Evolutionary conservation across 2,113 vertebrate genomes (phyloP).

Genomic region (Lethenteron reissneri): DNA sequence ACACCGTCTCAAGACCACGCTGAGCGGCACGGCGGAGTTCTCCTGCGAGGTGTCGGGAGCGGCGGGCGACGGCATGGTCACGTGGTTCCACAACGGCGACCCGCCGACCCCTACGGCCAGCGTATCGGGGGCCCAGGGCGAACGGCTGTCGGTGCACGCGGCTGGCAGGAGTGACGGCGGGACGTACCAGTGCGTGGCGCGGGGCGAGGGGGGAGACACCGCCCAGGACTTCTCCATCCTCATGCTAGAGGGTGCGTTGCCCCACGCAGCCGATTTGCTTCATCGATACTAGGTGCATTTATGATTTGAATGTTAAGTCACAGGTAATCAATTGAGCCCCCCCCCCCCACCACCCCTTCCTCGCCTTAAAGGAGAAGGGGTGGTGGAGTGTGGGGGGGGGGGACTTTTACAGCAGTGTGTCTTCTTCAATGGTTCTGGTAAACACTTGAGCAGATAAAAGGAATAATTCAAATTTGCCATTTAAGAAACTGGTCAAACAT

Average conservation of each 20-base stretch:
- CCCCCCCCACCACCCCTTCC: too few species aligned
- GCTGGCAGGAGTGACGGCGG: conserved; percentile 92
- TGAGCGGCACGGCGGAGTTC: conserved; percentile 89
- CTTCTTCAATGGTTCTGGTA: too few species aligned
- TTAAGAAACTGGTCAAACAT: too few species aligned
- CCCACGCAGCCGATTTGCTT: too few species aligned
- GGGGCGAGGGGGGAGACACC: conserved; percentile 55
- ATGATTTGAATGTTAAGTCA: too few species aligned
- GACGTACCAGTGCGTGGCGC: conserved; percentile 91
- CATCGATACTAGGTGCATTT: too few species aligned
- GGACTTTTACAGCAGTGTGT: too few species aligned
- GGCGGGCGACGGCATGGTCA: conserved; percentile 47
- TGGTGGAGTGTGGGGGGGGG: too few species aligned
- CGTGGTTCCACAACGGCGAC: conserved; percentile 68
- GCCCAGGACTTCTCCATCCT: conserved; percentile 92
- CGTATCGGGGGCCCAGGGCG: conserved; percentile 81
- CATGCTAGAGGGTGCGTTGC: conserved; percentile 52
- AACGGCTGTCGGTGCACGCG: conserved; percentile 75
- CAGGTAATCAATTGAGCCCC: too few species aligned
- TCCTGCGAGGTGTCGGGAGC: conserved; percentile 74
- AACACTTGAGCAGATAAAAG: too few species aligned
- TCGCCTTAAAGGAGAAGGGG: too few species aligned
- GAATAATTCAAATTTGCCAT: too few species aligned
- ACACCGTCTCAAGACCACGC: conserved; percentile 92
- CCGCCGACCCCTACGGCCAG: neutral